Percentiles rank a stretch among this genome's conserved stretches.
These are phyloP conservation scores for Nymphalis polychloros DNA, from an alignment of 2,888 invertebrate genomes.

Conservation along the genomic window DNA sequence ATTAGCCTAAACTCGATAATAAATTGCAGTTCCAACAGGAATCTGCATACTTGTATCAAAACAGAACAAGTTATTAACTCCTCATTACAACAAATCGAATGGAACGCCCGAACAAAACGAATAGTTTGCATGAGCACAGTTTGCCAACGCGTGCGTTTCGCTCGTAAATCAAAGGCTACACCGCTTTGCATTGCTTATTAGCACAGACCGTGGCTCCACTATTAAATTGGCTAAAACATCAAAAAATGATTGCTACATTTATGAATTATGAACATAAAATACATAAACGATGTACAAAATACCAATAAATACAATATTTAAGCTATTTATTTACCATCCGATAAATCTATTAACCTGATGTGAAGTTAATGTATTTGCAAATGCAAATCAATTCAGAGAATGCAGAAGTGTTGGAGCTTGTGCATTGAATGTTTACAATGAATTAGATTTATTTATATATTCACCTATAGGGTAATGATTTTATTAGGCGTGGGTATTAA, in stretches of 20 bases:
- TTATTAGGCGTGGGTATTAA: too few relatives aligned
- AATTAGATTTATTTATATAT: too few relatives aligned
- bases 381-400: too few relatives aligned
- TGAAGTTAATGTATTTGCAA: too few relatives aligned
- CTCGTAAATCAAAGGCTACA: constrained; percentile 64
- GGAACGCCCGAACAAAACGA: constrained; percentile 26
- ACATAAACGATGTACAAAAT: background rate
- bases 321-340: background rate
- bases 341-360: too few relatives aligned
- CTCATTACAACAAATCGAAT: constrained; percentile 30
- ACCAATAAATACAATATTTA: background rate
- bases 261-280: background rate
- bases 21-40: background rate
- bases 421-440: too few relatives aligned
- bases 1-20: background rate
- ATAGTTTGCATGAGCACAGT: constrained; percentile 25
- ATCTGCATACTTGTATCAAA: constrained; percentile 6
- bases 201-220: constrained; percentile 53
- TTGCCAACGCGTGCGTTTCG: constrained; percentile 47
- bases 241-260: constrained; percentile 33
- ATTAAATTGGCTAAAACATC: constrained; percentile 40
- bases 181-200: constrained; percentile 63
- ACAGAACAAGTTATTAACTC: constrained; percentile 25
- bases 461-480: too few relatives aligned
- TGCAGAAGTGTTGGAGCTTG: too few relatives aligned